Conservation (phyloP, 2,888 invertebrate species). For the Sarcophaga carnaria region DNA sequence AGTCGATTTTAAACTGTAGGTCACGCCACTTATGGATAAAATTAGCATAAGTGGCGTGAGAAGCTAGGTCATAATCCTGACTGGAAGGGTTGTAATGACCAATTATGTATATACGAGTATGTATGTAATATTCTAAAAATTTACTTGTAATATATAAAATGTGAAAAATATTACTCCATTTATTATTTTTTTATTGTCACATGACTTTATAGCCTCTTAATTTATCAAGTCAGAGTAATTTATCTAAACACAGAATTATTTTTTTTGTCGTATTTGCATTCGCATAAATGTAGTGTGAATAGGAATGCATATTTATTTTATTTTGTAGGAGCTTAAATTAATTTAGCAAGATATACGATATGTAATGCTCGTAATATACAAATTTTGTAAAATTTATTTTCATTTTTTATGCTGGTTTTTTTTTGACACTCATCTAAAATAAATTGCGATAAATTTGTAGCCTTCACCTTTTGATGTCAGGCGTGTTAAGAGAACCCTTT, state of each 20-base stretch:
- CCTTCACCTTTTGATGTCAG: slow-evolving; percentile 29
- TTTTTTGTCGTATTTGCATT: neutral
- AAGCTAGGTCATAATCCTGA: no score
- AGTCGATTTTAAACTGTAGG: no score
- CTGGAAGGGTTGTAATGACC: no score
- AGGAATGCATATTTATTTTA: neutral
- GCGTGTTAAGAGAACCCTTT: neutral
- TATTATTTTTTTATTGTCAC: no score
- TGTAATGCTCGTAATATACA: neutral
- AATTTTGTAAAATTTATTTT: neutral
- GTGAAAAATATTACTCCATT: no score
- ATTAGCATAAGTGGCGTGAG: no score
- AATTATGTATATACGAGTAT: no score
- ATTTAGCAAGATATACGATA: neutral
- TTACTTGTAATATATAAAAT: no score
- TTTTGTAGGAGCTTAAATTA: neutral
- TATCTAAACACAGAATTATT: neutral
- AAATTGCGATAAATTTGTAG: slow-evolving; percentile 6
- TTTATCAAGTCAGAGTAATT: slow-evolving; percentile 38
- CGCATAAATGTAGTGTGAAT: neutral
- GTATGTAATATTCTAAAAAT: no score
- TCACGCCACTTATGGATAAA: no score
- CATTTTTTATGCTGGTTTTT: neutral
- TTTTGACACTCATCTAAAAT: neutral
- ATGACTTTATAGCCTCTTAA: slow-evolving; percentile 18